These are phyloP conservation scores for Galago senegalensis DNA, from an alignment of 2,797 vertebrate genomes.

Conservation along the genomic window DNA sequence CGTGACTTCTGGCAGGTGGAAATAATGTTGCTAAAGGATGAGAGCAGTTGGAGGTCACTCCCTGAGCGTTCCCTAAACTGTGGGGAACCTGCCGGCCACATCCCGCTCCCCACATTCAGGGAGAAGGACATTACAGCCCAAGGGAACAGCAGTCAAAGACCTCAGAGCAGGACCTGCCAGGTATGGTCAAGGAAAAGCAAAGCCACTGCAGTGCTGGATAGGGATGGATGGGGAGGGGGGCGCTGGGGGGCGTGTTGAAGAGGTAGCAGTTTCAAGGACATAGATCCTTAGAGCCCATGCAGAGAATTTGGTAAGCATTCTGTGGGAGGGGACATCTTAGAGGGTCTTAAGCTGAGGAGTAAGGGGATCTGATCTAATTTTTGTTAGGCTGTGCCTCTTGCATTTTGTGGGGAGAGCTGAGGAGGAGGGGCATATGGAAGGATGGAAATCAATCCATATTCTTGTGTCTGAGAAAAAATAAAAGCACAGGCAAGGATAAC, in stretches of 20 bases:
- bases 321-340: background rate
- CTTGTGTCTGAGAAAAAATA: background rate
- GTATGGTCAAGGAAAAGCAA: background rate
- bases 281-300: background rate
- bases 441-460: background rate
- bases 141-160: background rate
- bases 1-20: too few relatives aligned
- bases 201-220: background rate
- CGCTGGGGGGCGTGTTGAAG: background rate
- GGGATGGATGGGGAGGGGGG: background rate
- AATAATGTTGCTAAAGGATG: too few relatives aligned
- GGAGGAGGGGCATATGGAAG: background rate
- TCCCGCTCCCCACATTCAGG: background rate
- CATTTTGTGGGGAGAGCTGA: background rate
- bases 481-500: background rate
- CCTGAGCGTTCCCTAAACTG: too few relatives aligned
- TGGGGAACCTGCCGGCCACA: too few relatives aligned
- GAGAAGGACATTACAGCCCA: background rate
- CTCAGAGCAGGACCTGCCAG: background rate
- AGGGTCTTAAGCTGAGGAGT: slow-evolving; percentile 23
- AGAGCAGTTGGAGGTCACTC: too few relatives aligned
- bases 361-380: background rate
- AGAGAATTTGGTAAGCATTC: background rate
- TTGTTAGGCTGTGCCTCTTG: background rate
- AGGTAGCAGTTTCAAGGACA: background rate